phyloP scores from a whole-genome alignment of 2,113 vertebrate species.

The Vimba vimba region DNA sequence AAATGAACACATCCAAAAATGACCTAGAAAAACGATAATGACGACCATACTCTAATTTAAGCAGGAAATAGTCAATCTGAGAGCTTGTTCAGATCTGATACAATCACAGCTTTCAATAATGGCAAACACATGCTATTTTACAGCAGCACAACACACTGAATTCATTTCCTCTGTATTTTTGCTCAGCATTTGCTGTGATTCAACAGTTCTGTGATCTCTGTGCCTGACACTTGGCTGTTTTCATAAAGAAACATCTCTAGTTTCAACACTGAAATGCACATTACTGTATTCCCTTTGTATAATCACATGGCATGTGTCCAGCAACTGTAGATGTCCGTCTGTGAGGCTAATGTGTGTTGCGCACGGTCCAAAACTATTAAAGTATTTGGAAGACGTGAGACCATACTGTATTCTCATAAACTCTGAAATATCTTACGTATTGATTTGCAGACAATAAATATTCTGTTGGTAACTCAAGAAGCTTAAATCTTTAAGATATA shows the following conservation, averaged over 20 bases:
- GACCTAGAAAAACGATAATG: slow-evolving; percentile 33
- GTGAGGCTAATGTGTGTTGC: slow-evolving; percentile 7
- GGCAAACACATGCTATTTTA: slow-evolving; percentile 18
- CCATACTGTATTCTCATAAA: slow-evolving; percentile 33
- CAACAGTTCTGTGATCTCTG: slow-evolving; percentile 23
- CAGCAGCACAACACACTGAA: not conserved
- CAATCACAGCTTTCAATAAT: slow-evolving; percentile 26
- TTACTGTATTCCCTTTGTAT: slow-evolving; percentile 8
- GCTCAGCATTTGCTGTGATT: not conserved
- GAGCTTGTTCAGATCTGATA: slow-evolving; percentile 35
- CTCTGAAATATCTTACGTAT: slow-evolving; percentile 34
- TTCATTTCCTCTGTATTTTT: slow-evolving; percentile 36
- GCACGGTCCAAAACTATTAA: slow-evolving; percentile 12
- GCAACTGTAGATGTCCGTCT: slow-evolving; percentile 1
- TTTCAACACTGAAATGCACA: slow-evolving; percentile 18
- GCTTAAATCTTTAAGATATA: slow-evolving; percentile 21
- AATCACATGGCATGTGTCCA: slow-evolving; percentile 13
- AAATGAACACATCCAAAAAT: slow-evolving; percentile 8
- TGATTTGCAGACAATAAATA: slow-evolving; percentile 39
- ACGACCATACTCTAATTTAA: slow-evolving; percentile 2
- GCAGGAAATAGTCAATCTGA: slow-evolving; percentile 37
- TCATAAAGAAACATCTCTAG: slow-evolving; percentile 25
- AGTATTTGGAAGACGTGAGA: slow-evolving; percentile 5
- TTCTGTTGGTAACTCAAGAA: slow-evolving; percentile 24
- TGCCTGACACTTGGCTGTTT: slow-evolving; percentile 28